Evolutionary conservation across 2,113 vertebrate species (phyloP).

Genomic region (Cygnus buccinator): DNA sequence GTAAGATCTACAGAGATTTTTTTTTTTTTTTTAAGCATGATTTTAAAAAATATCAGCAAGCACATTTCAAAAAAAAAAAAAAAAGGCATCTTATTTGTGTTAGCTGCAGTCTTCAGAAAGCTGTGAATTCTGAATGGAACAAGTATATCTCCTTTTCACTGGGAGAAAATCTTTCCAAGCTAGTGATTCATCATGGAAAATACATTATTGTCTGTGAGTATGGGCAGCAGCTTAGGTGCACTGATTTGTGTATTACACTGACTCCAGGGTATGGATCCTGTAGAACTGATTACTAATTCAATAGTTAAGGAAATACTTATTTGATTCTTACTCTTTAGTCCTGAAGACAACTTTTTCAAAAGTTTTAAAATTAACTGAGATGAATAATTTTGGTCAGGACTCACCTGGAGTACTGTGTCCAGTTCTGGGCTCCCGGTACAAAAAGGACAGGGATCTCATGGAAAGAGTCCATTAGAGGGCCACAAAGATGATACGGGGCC

Average conservation of each 20-base stretch:
- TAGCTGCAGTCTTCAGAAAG: neutral
- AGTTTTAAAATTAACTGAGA: neutral
- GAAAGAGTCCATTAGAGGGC: too few species aligned
- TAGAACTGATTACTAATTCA: neutral
- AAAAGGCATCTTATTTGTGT: neutral
- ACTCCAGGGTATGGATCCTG: neutral
- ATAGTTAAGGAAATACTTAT: neutral
- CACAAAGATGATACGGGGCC: too few species aligned
- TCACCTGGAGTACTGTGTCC: too few species aligned
- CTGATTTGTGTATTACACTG: neutral
- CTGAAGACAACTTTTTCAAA: neutral
- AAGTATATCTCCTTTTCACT: neutral
- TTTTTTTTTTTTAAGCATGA: neutral
- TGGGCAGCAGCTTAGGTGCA: neutral
- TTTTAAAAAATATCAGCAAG: neutral
- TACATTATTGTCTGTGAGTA: neutral
- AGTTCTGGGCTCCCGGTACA: too few species aligned
- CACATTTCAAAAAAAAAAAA: neutral
- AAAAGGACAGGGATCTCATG: too few species aligned
- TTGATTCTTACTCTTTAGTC: neutral
- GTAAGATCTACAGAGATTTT: neutral
- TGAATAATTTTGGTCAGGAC: neutral
- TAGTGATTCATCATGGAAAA: neutral
- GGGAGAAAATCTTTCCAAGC: neutral
- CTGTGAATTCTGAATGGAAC: neutral